phyloP scores from a whole-genome alignment of 2,113 vertebrate genomes.

The Phycodurus eques region DNA sequence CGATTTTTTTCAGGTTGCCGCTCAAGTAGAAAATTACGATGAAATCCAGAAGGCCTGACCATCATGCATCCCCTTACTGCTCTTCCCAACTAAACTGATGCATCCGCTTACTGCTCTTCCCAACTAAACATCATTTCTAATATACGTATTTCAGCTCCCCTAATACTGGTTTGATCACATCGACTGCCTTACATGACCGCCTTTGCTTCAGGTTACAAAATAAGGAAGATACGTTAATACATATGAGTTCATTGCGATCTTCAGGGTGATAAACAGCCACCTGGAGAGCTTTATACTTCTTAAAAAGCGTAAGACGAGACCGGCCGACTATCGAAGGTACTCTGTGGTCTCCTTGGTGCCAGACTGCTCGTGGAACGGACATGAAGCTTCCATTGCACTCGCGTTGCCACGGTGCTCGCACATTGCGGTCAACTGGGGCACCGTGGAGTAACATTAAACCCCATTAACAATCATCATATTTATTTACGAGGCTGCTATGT shows the following conservation, averaged over 20 bases:
- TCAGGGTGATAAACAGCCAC: slow-evolving; percentile 27
- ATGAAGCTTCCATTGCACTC: slow-evolving; percentile 52
- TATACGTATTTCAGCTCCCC: too few species aligned
- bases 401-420: slow-evolving; percentile 66
- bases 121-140: too few species aligned
- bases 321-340: background rate
- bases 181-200: background rate
- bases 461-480: slow-evolving; percentile 81
- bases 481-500: slow-evolving; percentile 74
- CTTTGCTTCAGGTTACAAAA: background rate
- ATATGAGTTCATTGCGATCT: background rate
- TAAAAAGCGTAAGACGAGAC: slow-evolving; percentile 1
- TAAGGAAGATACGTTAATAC: background rate
- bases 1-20: too few species aligned
- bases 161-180: background rate
- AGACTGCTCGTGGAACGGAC: slow-evolving; percentile 62
- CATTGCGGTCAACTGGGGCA: slow-evolving; percentile 63
- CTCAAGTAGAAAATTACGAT: too few species aligned
- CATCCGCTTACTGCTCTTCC: too few species aligned
- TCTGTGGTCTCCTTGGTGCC: slow-evolving; percentile 63
- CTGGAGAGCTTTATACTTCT: slow-evolving; percentile 19
- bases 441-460: slow-evolving; percentile 77
- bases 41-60: too few species aligned
- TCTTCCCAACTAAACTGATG: too few species aligned
- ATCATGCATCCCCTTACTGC: too few species aligned